Base-by-base conservation (phyloP, 2,888 invertebrate species). In the Microplitis manilae region DNA sequence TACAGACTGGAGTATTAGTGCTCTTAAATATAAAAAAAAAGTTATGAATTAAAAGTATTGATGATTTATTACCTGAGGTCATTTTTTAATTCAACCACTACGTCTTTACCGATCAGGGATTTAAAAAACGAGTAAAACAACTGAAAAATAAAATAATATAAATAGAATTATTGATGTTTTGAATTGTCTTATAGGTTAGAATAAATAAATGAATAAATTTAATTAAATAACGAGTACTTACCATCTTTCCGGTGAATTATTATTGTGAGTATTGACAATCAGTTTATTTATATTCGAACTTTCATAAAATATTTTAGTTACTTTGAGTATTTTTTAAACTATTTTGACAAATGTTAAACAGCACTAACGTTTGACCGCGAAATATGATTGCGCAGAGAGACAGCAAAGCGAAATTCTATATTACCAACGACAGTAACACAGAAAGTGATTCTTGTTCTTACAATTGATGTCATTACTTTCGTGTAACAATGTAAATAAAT, bases 101-200 rank as follows among this genome's bases (percentile, higher is more conserved):
- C 98, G 88, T 99, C 99, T 91, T 99, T 99, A 5, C 99, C 99
- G 30, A 99, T 97, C 65, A 99, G 91, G 0, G 99, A 98, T 90
- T 99, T 99, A 91, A 99, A 99, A 90, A 99, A 99, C 9, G 99
- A 99, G 90, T 98, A 99, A 91, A 99, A 99, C 79, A 99, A 91
- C 99, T 90, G 81, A 5, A 87, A 87, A 70, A 77, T 61, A 79
- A 78, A 30, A 75, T 20, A 59, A 75, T 41, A 68, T 50, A 50
- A 50, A 50, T 50, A 50, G 50, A 50, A 13, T 50, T 6, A 50
- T 50, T 50, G 9, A 50, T 50, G 13, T 50, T 50, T 50, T 50
- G 50, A 50, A 13, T 50, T 13, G 50, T 4, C 1, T 13, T 50
- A 50, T 50, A 50, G 50, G 50, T 50, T 50, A 50, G 50, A 50